These are phyloP conservation scores for Todiramphus saurophagus DNA, from an alignment of 2,113 vertebrate genomes.

Conservation along the genomic window DNA sequence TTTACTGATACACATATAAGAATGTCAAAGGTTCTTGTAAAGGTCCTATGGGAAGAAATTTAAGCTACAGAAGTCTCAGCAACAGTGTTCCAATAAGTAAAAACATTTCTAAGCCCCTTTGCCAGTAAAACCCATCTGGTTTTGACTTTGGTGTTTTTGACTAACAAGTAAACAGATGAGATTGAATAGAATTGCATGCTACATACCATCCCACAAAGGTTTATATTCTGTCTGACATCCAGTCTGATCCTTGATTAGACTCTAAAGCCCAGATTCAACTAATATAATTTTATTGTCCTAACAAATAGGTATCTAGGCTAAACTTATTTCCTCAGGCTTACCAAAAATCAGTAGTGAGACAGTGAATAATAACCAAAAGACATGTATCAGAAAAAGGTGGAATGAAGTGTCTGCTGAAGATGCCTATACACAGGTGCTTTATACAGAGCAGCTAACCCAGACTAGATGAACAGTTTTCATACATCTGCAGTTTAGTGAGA, in stretches of 20 bases:
- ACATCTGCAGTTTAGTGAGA: not conserved
- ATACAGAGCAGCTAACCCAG: not conserved
- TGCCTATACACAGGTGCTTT: not conserved
- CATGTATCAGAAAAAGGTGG: not conserved
- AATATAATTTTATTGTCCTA: not conserved
- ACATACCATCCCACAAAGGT: not conserved
- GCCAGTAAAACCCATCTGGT: accelerated
- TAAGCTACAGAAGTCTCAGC: not conserved
- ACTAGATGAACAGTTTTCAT: not conserved
- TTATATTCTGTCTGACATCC: not conserved
- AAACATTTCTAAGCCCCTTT: not conserved
- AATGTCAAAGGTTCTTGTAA: not conserved
- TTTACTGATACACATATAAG: not conserved
- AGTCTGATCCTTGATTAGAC: not conserved
- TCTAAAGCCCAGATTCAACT: not conserved
- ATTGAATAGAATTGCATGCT: not conserved
- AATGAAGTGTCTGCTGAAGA: not conserved
- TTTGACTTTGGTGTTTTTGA: not conserved
- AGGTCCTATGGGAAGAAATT: not conserved
- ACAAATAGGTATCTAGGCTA: not conserved
- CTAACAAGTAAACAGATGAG: not conserved
- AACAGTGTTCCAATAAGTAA: not conserved
- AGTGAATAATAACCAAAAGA: not conserved
- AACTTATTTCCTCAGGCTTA: not conserved
- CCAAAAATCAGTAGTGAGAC: not conserved